Percentiles rank a stretch among this genome's conserved stretches.
These are phyloP conservation scores for Iselma pallidipennis DNA, from an alignment of 2,888 invertebrate genomes.

Conservation along the genomic window DNA sequence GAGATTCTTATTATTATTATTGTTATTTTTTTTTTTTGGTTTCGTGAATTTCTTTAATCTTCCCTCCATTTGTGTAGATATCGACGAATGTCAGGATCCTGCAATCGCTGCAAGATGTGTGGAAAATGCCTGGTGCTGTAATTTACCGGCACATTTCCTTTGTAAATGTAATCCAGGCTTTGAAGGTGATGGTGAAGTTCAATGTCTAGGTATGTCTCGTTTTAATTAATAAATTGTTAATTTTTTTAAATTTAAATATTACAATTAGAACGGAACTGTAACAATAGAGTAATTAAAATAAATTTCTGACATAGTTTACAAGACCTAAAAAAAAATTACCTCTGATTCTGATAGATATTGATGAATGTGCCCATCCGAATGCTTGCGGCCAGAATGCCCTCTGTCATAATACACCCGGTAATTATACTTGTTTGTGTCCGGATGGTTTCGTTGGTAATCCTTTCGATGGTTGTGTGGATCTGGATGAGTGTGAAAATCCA, in stretches of 20 bases:
- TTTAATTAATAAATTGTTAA: background rate
- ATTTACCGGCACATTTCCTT: slow-evolving; percentile 90
- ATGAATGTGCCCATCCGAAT: slow-evolving; percentile 82
- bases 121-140: slow-evolving; percentile 91
- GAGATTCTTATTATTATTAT: no score
- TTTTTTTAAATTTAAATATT: background rate
- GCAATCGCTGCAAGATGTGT: slow-evolving; percentile 83
- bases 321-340: background rate
- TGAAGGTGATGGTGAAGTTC: slow-evolving; percentile 87
- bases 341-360: slow-evolving; percentile 69
- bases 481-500: slow-evolving; percentile 78
- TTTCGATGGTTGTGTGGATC: slow-evolving; percentile 75
- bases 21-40: no score
- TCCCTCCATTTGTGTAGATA: slow-evolving; percentile 67
- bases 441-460: slow-evolving; percentile 86
- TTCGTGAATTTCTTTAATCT: background rate
- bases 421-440: slow-evolving; percentile 84
- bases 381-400: slow-evolving; percentile 81
- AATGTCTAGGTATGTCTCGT: slow-evolving; percentile 71
- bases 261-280: slow-evolving; percentile 10
- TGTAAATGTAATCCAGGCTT: slow-evolving; percentile 93
- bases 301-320: slow-evolving; percentile 9
- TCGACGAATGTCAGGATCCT: slow-evolving; percentile 93
- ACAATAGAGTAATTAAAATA: background rate
- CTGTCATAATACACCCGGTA: slow-evolving; percentile 84